phyloP scores from a whole-genome alignment of 2,113 vertebrate genomes.

The Garra rufa region DNA sequence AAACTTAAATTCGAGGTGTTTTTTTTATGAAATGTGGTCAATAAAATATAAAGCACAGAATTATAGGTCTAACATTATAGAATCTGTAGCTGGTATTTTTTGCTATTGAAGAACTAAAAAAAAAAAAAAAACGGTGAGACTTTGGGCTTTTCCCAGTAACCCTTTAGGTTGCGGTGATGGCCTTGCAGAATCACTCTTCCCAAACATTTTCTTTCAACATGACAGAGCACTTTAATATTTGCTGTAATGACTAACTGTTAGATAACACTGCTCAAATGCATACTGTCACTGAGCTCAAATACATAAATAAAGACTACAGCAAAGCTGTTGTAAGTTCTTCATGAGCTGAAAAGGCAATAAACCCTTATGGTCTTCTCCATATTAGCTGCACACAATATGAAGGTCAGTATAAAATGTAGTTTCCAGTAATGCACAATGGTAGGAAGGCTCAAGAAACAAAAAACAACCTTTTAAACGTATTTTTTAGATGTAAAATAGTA shows the following conservation, averaged over 20 bases:
- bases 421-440: neutral
- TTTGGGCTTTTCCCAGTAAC: slow-evolving; percentile 50
- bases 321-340: slow-evolving; percentile 2
- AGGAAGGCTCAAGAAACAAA: neutral
- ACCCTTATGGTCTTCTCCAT: neutral
- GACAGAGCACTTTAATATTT: neutral
- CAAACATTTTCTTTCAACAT: slow-evolving; percentile 47
- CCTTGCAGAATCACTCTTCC: slow-evolving; percentile 49
- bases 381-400: neutral
- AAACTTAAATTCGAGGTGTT: neutral
- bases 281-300: slow-evolving; percentile 10
- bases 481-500: neutral
- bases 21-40: slow-evolving; percentile 13
- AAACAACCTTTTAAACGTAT: neutral
- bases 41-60: slow-evolving; percentile 15
- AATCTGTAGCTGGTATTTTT: slow-evolving; percentile 34
- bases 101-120: slow-evolving; percentile 35
- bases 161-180: slow-evolving; percentile 49
- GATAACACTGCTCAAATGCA: slow-evolving; percentile 1
- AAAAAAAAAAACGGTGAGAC: slow-evolving; percentile 61
- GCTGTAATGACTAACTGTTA: slow-evolving; percentile 2
- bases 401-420: neutral
- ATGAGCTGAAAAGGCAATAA: slow-evolving; percentile 5
- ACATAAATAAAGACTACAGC: neutral
- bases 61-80: slow-evolving; percentile 2